Evolutionary conservation across 2,888 invertebrate species (phyloP).

Genomic region (Spilosoma lubricipeda): DNA sequence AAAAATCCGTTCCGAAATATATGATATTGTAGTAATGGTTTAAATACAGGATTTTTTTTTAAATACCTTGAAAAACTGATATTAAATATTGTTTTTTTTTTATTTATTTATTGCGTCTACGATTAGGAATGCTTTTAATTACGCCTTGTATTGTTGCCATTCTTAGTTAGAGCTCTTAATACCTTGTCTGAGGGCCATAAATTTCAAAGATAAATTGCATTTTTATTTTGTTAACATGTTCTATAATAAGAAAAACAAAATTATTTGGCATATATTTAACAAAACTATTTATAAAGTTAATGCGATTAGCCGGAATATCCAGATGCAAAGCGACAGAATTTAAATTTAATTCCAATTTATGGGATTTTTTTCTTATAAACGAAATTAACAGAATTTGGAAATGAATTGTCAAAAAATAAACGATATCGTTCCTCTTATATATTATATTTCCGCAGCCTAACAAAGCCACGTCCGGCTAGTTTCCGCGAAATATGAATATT

Average conservation of each 20-base stretch:
- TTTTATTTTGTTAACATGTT: neutral
- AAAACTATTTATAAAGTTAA: neutral
- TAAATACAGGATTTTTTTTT: neutral
- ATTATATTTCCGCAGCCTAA: constrained; percentile 5
- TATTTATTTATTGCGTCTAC: neutral
- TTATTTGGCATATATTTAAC: neutral
- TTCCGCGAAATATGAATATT: constrained; percentile 46
- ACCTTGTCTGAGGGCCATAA: neutral
- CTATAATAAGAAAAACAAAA: neutral
- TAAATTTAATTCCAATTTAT: neutral
- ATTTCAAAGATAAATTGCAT: neutral
- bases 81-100: neutral
- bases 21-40: neutral
- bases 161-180: neutral
- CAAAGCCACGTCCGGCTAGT: constrained; percentile 29
- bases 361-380: too few species aligned
- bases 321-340: neutral
- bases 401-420: neutral
- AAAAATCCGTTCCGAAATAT: neutral
- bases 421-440: neutral
- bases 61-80: too few species aligned
- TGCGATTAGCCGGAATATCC: neutral
- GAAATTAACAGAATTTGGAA: neutral
- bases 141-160: neutral
- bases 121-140: neutral